These are phyloP conservation scores for Eugnorisma glareosa DNA, from an alignment of 2,888 invertebrate genomes.

Conservation along the genomic window DNA sequence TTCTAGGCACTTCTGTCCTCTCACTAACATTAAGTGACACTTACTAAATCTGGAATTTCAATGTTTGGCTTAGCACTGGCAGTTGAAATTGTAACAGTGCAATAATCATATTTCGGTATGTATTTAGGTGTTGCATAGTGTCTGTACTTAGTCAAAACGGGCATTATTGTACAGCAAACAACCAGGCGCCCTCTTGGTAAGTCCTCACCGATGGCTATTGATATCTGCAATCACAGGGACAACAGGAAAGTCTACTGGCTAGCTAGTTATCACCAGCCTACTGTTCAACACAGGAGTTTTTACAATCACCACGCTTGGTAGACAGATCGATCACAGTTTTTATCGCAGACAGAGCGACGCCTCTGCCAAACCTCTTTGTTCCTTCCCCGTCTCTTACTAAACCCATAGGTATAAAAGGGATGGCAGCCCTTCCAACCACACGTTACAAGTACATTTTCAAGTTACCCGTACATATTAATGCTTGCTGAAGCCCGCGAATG, in stretches of 20 bases:
- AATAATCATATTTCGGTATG: too few relatives aligned
- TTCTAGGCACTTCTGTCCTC: background rate
- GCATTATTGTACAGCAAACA: background rate
- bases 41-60: too few relatives aligned
- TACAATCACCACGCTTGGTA: background rate
- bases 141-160: too few relatives aligned
- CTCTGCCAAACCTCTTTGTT: background rate
- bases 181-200: background rate
- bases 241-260: background rate
- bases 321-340: background rate
- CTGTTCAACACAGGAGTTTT: background rate
- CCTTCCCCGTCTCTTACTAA: background rate
- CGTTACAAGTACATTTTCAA: constrained; percentile 31
- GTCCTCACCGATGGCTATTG: background rate
- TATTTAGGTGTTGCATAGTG: too few relatives aligned
- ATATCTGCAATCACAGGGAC: background rate
- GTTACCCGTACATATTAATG: constrained; percentile 48
- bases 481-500: constrained; percentile 28
- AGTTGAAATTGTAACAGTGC: too few relatives aligned
- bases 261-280: background rate
- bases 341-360: background rate
- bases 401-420: background rate
- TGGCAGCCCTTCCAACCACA: background rate
- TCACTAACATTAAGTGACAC: background rate
- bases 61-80: too few relatives aligned